Evolutionary conservation across 1,140 invertebrate genomes (phyloP), one percentile per base, ranked within the genome.

Genomic region (Catajapyx aquilonaris): DNA sequence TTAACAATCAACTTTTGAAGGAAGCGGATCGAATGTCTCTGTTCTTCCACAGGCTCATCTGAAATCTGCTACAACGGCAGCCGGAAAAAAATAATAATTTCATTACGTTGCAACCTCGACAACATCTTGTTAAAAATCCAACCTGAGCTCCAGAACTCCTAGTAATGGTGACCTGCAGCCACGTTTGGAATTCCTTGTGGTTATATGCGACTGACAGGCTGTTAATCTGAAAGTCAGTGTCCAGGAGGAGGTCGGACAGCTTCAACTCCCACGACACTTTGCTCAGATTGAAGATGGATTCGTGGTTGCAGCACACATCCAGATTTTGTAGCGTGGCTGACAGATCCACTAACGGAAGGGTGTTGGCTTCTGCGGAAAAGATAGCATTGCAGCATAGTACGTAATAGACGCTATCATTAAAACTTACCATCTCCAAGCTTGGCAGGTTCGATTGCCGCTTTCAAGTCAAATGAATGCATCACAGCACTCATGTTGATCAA

Each of bases 141-240:
- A 31, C 30, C 18, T 31, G 15, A 3, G 18, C 3, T 3, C 13
- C 30, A 3, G 30, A 3, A 31, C 13, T 17, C 15, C 4, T 21
- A 3, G 11, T 19, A n/a, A 21, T 19, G 13, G 17, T 16, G 4
- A 18, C 21, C 15, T 13, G 10, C 1, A 64, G 50, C 67, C 69
- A 73, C 31, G 60, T 54, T 41, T 61, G 58, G 52, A 60, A 60
- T 39, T 64, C 65, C 33, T 60, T 60, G 44, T 80, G 74, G 49
- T 73, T 68, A 43, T 81, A 83, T n/a, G 61, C 69, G 1, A 78
- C 51, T 39, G 65, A 64, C 30, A 81, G 58, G 41, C 60, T 71
- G 47, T 74, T 74, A 15, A 81, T 59, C 47, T 71, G 71, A 2
- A 74, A 60, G 43, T 70, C 69, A 13, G 78, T 50, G 43, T 70